Evolutionary conservation across 2,113 vertebrate genomes (phyloP), one percentile per base, ranked within the genome.

Genomic region (Vireo altiloquus): DNA sequence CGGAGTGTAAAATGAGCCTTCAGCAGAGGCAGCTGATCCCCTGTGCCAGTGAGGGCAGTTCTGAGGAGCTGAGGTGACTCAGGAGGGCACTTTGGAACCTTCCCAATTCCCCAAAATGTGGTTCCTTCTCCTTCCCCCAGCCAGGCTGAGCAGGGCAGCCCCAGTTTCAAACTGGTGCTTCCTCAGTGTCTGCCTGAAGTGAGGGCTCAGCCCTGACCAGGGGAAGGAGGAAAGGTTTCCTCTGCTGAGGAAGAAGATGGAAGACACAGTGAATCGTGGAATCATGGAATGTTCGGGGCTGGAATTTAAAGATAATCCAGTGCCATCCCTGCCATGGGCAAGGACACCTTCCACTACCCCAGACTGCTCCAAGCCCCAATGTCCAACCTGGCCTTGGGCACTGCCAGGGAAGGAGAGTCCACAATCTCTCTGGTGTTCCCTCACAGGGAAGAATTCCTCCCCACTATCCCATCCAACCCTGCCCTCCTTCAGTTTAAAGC

Each of bases 1-100:
- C 72, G 53, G 25, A 88, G 75, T 91, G 94, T 86, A 96, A 97
- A 95, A 93, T 23, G 89, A 94, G 80, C 89, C 94, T 28, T 71
- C 54, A 75, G 72, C 2, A 15, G 94, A 83, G 91, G 95, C 96
- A 95, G 81, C 68, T 52, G 76, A 46, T 63, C 4, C 16, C 25
- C 64, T 20, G 37, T 90, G 96, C 96, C 92, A 65, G 95, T 15
- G 84, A 89, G 71, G 39, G 77, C 79, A 52, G 71, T 69, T 92
- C 84, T 70, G 66, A n/a, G 49, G 64, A 77, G 80, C 54, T 75
- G 54, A 88, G 44, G 56, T 90, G 81, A 78, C 61, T 94, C 92
- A 70, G 2, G 44, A 6, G 1, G 77, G 63, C 10, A 3, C 70
- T 87, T 71, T 35, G 53, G 74, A 69, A 70, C 27, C 37, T 46